Evolutionary conservation across 2,113 vertebrate species (phyloP), one percentile per base, ranked within the genome.

Genomic region (Gavialis gangeticus): DNA sequence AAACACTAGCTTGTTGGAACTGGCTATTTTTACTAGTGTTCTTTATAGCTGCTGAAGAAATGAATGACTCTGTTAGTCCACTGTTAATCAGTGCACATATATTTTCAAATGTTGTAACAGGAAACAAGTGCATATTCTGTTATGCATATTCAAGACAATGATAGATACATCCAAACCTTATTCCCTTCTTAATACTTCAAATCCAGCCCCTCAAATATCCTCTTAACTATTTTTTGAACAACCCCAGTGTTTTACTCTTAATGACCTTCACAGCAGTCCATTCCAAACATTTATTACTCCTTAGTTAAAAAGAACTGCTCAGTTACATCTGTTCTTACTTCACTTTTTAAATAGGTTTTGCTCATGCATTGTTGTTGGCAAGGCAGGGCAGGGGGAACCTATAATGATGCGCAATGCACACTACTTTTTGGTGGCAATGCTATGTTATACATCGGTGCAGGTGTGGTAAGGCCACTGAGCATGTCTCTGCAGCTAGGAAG

Each of bases 221-320:
- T 97, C 91, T 96, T 91, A 93, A 93, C 90, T 95, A 93, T 92
- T 95, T 93, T 95, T 95, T 97, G 95, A 97, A 96, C 96, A 96
- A 97, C 96, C 96, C 94, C 84, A 91, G 92, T 97, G 97, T 97
- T 96, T 95, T 94, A 97, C 91, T 96, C 95, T 97, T 97, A 97
- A 97, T 97, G 96, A 96, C 95, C 94, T 97, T 97, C 95, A 95
- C 94, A 95, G 96, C 96, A 96, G 94, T 95, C 96, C 92, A 92
- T 97, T 97, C 94, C 95, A 97, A 96, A 97, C 88, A 97, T 97
- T 96, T 97, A 96, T 96, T 97, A 97, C 94, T 97, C 94, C 93
- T 94, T 88, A 94, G 93, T 96, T 97, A 95, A 96, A 95, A 94
- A 97, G 81, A 94, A 95, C 92, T 96, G 95, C 89, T 97, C 60